Percentiles rank a stretch among this genome's conserved stretches.
These are phyloP conservation scores for Cranoglanis bouderius DNA, from an alignment of 2,113 vertebrate genomes.

Conservation along the genomic window DNA sequence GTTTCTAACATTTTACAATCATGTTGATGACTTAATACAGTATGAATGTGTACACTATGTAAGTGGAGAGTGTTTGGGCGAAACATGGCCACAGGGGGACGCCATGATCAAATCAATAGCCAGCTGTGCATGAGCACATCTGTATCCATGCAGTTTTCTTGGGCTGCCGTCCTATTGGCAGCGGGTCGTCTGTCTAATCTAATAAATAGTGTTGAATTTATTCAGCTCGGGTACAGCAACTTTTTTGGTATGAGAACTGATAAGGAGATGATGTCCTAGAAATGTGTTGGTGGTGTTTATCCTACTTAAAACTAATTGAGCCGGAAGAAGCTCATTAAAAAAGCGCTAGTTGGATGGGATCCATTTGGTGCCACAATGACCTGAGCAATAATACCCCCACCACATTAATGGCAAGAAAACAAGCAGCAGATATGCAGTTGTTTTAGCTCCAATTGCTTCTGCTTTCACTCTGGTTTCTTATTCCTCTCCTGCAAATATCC, in stretches of 20 bases:
- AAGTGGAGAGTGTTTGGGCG: neutral
- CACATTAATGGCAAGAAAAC: neutral
- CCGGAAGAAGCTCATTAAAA: neutral
- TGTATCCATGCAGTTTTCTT: constrained; percentile 46
- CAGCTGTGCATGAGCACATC: constrained; percentile 35
- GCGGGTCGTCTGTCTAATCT: constrained; percentile 12
- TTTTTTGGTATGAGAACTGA: neutral
- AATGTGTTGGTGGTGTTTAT: neutral
- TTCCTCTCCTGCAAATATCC: neutral
- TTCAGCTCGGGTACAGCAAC: neutral
- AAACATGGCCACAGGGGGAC: constrained; percentile 16
- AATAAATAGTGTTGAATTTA: constrained; percentile 6
- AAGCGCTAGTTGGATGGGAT: neutral
- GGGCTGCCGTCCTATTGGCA: constrained; percentile 17
- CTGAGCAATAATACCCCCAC: neutral
- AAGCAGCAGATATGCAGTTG: constrained; percentile 1
- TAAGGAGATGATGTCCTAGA: neutral
- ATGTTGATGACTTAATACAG: too few species aligned
- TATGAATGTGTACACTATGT: neutral
- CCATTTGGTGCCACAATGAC: neutral
- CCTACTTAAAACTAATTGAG: neutral
- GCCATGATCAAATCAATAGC: neutral
- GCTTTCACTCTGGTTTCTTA: neutral
- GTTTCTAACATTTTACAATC: neutral
- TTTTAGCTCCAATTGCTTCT: constrained; percentile 2